Evolutionary conservation across 2,888 invertebrate species (phyloP), one percentile per base, ranked within the genome.

Genomic region (Cosmopolites sordidus): DNA sequence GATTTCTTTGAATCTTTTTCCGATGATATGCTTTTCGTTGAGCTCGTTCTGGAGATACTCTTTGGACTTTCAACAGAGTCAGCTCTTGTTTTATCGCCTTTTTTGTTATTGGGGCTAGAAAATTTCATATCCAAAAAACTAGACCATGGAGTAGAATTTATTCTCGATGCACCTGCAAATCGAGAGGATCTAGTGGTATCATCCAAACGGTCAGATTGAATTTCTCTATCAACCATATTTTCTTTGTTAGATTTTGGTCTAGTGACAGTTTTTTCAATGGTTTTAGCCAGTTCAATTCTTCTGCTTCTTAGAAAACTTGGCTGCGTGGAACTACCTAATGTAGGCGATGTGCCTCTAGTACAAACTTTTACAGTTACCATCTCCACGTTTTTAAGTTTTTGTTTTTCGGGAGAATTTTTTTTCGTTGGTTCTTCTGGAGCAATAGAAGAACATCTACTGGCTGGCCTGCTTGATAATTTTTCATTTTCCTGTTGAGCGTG

Each of bases 341-440:
- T 87, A 0, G 90, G 90, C 14, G 90, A 91, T 0, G 90, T 90
- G 18, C 84, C 85, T 53, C 90, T 78, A 0, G 87, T 87, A 2
- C 87, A 78, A 45, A 89, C 81, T 2, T 78, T 78, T 2, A 90
- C 70, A 2, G 81, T 74, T 37, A 79, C 69, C 53, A 73, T 71
- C 58, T 73, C 72, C 12, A 64, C 58, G 51, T 62, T 63, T 41
- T 64, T 54, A 43, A 58, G 56, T 40, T 60, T 57, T 2, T 54
- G 45, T 43, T 66, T 62, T 53, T 64, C 63, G 15, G 44, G 50
- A n/a, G 54, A 37, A 29, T 38, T 51, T 30, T 54, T 50, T 18
- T 30, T 39, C 14, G 14, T 43, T 17, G 40, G 16, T 40, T 67
- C 67, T 46, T 71, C 71, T 11, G 69, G 61, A 44, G 67, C 57